Percentiles rank a stretch among this genome's conserved stretches.
These are phyloP conservation scores for Acomys russatus DNA, from an alignment of 2,797 vertebrate species.

Conservation along the genomic window DNA sequence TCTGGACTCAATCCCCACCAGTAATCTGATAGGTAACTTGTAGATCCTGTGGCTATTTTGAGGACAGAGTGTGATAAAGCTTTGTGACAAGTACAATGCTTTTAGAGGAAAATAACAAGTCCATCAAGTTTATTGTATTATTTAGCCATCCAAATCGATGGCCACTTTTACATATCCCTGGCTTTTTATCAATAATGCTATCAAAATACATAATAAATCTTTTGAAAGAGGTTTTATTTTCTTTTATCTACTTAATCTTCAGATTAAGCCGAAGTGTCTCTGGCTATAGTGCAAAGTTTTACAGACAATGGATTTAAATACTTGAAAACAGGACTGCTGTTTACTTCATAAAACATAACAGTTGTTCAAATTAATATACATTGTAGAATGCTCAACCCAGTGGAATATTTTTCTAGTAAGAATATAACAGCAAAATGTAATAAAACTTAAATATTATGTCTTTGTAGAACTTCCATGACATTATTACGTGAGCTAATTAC, in stretches of 20 bases:
- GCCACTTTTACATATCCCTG: not conserved
- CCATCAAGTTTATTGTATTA: not conserved
- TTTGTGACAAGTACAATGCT: not conserved
- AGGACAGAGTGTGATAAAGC: not conserved
- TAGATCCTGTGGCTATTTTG: not conserved
- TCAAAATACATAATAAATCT: not conserved
- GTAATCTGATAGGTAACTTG: not conserved
- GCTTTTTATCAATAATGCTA: not conserved
- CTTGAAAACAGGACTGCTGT: not conserved
- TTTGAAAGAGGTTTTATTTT: not conserved
- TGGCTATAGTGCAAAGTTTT: not conserved
- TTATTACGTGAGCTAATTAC: not conserved
- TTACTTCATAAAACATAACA: slow-evolving; percentile 8
- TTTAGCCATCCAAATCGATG: not conserved
- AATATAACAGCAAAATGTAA: not conserved
- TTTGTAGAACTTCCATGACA: not conserved
- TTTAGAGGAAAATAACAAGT: not conserved
- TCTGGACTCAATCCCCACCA: accelerated
- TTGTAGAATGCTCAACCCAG: not conserved
- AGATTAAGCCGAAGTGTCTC: not conserved
- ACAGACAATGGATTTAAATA: not conserved
- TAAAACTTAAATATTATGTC: not conserved
- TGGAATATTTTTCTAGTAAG: not conserved
- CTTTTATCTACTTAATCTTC: not conserved
- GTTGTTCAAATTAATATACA: slow-evolving; percentile 2